A percentile compares a stretch with the other conserved stretches of the same genome.
phyloP scores from a whole-genome alignment of 2,113 vertebrate species.

The Nycticryphes semicollaris region DNA sequence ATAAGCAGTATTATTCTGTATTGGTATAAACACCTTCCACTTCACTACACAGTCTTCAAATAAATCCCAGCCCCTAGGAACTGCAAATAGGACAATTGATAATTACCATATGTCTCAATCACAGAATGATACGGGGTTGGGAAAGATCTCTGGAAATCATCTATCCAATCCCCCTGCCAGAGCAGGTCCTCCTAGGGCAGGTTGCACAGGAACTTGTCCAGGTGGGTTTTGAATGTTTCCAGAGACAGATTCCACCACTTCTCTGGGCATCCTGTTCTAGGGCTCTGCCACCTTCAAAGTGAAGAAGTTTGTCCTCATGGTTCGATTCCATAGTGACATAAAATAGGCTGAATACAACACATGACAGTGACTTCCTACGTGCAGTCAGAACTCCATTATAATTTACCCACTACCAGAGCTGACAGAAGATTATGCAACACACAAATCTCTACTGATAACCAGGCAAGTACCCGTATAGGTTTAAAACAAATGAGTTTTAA shows the following conservation, averaged over 20 bases:
- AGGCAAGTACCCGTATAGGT: neutral
- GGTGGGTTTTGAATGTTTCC: too few species aligned
- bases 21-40: neutral
- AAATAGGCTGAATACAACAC: accelerated
- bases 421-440: neutral
- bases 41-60: neutral
- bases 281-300: too few species aligned
- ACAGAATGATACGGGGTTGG: too few species aligned
- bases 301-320: too few species aligned
- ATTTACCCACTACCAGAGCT: neutral
- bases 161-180: too few species aligned
- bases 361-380: neutral
- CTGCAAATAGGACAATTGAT: neutral
- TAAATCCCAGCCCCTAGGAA: neutral
- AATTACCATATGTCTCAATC: neutral
- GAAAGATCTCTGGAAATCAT: too few species aligned
- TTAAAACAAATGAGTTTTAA: neutral
- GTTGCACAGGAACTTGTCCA: too few species aligned
- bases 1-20: neutral
- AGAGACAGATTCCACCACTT: too few species aligned
- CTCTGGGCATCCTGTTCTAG: too few species aligned
- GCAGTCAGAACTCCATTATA: neutral
- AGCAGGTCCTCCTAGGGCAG: too few species aligned
- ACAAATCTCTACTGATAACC: neutral
- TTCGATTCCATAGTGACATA: neutral